These are phyloP conservation scores for Colletes collaris DNA, from an alignment of 2,888 invertebrate species.

Conservation along the genomic window DNA sequence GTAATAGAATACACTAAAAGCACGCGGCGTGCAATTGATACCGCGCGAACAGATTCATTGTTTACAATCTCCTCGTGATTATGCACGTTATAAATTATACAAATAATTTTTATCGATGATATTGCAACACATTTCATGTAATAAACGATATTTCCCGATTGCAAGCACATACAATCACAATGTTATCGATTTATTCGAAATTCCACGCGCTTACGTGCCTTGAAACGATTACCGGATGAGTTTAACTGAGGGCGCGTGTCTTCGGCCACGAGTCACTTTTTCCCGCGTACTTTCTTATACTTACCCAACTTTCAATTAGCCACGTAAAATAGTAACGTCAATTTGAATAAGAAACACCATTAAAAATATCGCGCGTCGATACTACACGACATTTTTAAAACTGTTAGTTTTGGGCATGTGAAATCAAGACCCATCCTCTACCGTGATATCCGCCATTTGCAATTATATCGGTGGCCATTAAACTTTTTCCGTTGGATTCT, in stretches of 20 bases:
- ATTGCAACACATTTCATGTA: slow-evolving; percentile 29
- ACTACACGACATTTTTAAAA: slow-evolving; percentile 45
- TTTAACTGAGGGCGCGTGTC: slow-evolving; percentile 65
- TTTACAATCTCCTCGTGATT: slow-evolving; percentile 63
- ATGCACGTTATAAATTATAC: slow-evolving; percentile 29
- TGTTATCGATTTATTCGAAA: slow-evolving; percentile 64
- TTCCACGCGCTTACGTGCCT: slow-evolving; percentile 55
- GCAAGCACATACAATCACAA: slow-evolving; percentile 35
- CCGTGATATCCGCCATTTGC: slow-evolving; percentile 76
- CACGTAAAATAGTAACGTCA: slow-evolving; percentile 24
- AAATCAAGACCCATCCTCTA: slow-evolving; percentile 63
- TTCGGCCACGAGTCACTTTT: slow-evolving; percentile 59
- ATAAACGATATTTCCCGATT: slow-evolving; percentile 26
- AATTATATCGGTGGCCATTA: slow-evolving; percentile 62
- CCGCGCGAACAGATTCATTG: slow-evolving; percentile 61
- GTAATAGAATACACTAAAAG: slow-evolving; percentile 32
- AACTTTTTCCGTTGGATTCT: slow-evolving; percentile 41
- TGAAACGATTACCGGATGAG: slow-evolving; percentile 67
- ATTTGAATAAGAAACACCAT: slow-evolving; percentile 33
- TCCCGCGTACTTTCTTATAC: slow-evolving; percentile 61
- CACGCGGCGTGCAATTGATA: slow-evolving; percentile 58
- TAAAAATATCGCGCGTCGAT: slow-evolving; percentile 49
- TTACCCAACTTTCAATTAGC: slow-evolving; percentile 44
- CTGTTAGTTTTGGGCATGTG: slow-evolving; percentile 46
- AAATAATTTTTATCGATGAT: slow-evolving; percentile 1